Evolutionary conservation across 2,888 invertebrate genomes (phyloP), one percentile per base, ranked within the genome.

Genomic region (Lasioglossum lativentre): DNA sequence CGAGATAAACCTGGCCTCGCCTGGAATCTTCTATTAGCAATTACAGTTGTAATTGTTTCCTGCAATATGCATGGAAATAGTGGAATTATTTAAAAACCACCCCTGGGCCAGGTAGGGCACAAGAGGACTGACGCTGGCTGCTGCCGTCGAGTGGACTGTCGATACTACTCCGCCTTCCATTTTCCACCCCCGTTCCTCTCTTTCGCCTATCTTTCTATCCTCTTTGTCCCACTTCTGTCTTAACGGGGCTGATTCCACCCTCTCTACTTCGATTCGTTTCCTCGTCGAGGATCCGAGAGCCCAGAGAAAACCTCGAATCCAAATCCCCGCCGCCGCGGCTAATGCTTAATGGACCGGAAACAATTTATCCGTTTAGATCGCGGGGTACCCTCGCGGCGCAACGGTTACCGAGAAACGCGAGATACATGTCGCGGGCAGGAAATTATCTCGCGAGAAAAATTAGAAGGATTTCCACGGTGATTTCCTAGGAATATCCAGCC

Each of bases 21-120:
- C 94, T 94, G 94, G 94, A 94, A 94, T 95, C 95, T 95, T 95
- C 95, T 95, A 95, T 95, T 95, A 95, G 94, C 95, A 95, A 95
- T 95, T 95, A 95, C 94, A 95, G 93, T 94, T 95, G 95, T 95
- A 95, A 95, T 95, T 95, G 94, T 95, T 95, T 95, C 94, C 94
- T 94, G 94, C 94, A 94, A 95, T 95, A 95, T 94, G 95, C 94
- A 95, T 95, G 93, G 94, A 94, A 95, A 95, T 95, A 93, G 95
- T 94, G 90, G 92, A 95, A 95, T 95, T 95, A 95, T 95, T 95
- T 95, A 95, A 95, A 95, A 94, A 93, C 93, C 94, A 93, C 93
- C 94, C 94, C 68, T 86, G 68, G 78, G 52, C 81, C 66, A 66
- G 70, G 63, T 63, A 63, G 63, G 30, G 23, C 34, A 34, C 23